Evolutionary conservation across 2,113 vertebrate species (phyloP).

Genomic region (Myodes glareolus): DNA sequence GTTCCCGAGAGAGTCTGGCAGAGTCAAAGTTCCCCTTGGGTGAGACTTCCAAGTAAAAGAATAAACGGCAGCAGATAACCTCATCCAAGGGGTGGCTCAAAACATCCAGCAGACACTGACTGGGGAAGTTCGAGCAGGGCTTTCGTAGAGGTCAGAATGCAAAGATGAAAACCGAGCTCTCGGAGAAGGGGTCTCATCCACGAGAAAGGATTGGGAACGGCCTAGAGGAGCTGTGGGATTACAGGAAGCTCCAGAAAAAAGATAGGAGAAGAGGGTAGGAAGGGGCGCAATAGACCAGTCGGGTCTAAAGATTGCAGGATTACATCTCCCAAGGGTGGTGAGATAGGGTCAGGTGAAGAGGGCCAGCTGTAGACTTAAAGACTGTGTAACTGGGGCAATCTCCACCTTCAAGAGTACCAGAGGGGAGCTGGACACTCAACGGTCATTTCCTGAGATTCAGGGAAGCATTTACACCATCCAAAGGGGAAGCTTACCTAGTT

Average conservation of each 20-base stretch:
- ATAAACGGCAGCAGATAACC: neutral
- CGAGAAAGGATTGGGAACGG: neutral
- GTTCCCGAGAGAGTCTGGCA: neutral
- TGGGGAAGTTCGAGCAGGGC: too few species aligned
- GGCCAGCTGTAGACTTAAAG: neutral
- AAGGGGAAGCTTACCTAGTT: neutral
- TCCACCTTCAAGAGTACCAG: neutral
- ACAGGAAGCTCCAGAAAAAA: neutral
- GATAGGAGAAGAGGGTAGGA: neutral
- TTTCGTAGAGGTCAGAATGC: neutral
- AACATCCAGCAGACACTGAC: neutral
- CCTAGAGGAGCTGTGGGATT: neutral
- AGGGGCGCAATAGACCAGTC: neutral
- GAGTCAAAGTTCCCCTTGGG: neutral
- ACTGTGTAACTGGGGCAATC: neutral
- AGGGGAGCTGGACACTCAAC: neutral
- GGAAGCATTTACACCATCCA: neutral
- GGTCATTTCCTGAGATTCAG: neutral
- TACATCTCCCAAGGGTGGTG: neutral
- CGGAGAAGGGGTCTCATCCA: neutral
- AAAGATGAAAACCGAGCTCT: neutral
- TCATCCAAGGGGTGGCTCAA: neutral
- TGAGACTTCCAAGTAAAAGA: neutral
- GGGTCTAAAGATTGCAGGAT: neutral
- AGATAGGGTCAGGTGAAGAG: neutral